Evolutionary conservation across 1,140 invertebrate genomes (phyloP), one percentile per base, ranked within the genome.

Genomic region (Spodoptera litura): DNA sequence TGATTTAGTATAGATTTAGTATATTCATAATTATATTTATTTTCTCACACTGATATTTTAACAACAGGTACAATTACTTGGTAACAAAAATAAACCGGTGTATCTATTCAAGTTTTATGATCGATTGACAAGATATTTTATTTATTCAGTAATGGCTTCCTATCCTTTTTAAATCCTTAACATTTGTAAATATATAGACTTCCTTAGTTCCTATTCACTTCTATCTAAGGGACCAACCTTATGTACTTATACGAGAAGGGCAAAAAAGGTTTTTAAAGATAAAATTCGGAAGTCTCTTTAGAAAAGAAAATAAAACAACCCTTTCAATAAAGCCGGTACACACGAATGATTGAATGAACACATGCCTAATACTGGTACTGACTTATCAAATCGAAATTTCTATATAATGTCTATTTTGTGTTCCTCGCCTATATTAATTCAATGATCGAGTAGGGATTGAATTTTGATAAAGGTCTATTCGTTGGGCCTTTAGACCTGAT

Each of bases 271-370:
- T 66, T 66, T 66, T 49, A 66, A 56, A 66, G 49, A 38, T 49
- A 49, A 66, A 66, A 66, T 66, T 66, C 62, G 62, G 62, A 49
- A 66, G 62, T 66, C 62, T 66, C 62, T 66, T 66, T 66, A 15
- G 38, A 66, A 49, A 66, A 49, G 62, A 66, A 66, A 66, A 66
- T 66, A 66, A 66, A 66, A 66, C 62, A 66, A 66, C 62, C 62
- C 62, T 66, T 66, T 49, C 62, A 66, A 66, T 66, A 66, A 66
- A 49, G 62, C 38, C 35, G 62, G 38, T 11, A 38, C 62, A 66
- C 62, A 62, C n/a, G 62, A n/a, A 66, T 66, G 62, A 66, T 49
- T 66, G 62, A 66, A 66, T 66, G 62, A 49, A 49, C 62, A 66
- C 62, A 38, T 44, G 38, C 38, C 38, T 66, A 49, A 66, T 66